Evolutionary conservation across 2,797 vertebrate genomes (phyloP), one percentile per base, ranked within the genome.

Genomic region (Poeciliopsis turneri): DNA sequence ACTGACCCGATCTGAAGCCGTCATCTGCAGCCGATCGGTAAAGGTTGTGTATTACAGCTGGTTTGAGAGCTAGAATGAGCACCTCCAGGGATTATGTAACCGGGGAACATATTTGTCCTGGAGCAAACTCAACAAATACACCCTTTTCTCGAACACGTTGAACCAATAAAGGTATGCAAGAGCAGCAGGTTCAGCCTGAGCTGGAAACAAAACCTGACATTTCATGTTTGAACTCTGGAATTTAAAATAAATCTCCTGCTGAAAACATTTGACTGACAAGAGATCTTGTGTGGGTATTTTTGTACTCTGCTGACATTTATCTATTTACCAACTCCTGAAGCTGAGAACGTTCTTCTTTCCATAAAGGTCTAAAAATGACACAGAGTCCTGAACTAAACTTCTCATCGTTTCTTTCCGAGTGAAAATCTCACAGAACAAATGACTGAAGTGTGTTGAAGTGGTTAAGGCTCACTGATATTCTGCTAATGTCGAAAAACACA

Each of bases 1-100:
- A 83, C 68, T 23, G 41, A 75, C 61, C 68, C 20, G 53, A 82
- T 77, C 64, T 39, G 78, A 36, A 9, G 30, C 36, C 6, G 1
- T 57, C 61, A 18, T 6, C 39, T 36, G 30, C 53, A 74, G 11
- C 10, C 18, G 6, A 59, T 68, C 12, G 23, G 43, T 77, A 68
- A 46, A 76, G 49, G 30, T 12, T 45, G 23, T 2, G 20, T 33
- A 70, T 74, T 68, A 41, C 43, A 76, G 83, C 79, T 39, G 55
- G 59, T 64, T 66, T 74, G 47, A 15, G 2, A 74, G 43, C 49
- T 7, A 77, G 28, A 11, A 39, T 23, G 77, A 70, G 71, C 28
- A 16, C 79, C 61, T 81, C 78, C 41, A 82, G 75, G 43, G 80
- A 55, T 61, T 90, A 86, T 75, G 71, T 86, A 91, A 92, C 83